Evolutionary conservation across 2,888 invertebrate species (phyloP), one percentile per base, ranked within the genome.

Genomic region (Aphodius sticticus): DNA sequence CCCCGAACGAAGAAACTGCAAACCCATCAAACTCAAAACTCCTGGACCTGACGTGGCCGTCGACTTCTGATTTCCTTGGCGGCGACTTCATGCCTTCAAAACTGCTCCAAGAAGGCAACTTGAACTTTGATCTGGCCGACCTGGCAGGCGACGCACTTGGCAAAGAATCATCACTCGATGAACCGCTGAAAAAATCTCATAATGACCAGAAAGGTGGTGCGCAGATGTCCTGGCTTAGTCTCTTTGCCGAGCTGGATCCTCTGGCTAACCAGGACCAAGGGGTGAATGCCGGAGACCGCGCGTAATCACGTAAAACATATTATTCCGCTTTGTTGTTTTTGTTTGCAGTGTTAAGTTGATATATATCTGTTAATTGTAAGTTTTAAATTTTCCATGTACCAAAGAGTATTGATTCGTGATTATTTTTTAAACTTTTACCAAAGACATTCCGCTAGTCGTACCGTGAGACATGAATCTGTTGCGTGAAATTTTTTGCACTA

Each of bases 211-310:
- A 84, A 78, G 83, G 82, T 76, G 81, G 89, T 86, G 87, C 89
- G 81, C 84, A 86, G 79, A 86, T 89, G 82, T 88, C 88, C 14
- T 98, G 98, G 98, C 94, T 96, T 87, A 96, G 96, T 89, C 90
- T 98, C 78, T 98, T 98, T 90, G 96, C 97, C 69, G 98, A 98
- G 89, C 89, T 98, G 80, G 98, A 98, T 90, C 98, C 98, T 0
- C 90, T 98, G 69, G 93, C 96, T 12, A 97, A 97, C 90, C 96
- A 96, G 70, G 95, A 96, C 84, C 95, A 87, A 83, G 88, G 83
- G 71, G 81, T 16, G 16, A 78, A 76, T 77, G 69, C 69, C 35
- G 81, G 81, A 38, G 83, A 83, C 77, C 79, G 81, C 37, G 83
- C 83, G 70, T 83, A 82, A 82, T 79, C 16, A 26, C 69, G 6